Percentiles rank a stretch among this genome's conserved stretches.
Conservation (phyloP, 2,797 vertebrate genomes). For the Eptatretus atami region DNA sequence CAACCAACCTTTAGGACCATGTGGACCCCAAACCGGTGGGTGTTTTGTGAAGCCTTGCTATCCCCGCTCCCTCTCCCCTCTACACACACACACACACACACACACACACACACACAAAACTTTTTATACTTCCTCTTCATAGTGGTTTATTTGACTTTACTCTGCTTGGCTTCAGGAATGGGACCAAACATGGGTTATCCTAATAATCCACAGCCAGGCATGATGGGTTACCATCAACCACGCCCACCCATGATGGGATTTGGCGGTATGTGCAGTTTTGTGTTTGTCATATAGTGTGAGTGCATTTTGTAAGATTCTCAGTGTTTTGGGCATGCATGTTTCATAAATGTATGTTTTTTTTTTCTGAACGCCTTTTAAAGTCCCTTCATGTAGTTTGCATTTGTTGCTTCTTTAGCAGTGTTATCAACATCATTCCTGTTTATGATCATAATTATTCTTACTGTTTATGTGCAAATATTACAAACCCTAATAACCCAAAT, state of each 20-base stretch:
- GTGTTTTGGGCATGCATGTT: background rate
- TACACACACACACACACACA: slow-evolving; percentile 13
- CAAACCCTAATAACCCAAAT: too few relatives aligned
- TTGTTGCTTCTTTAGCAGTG: too few relatives aligned
- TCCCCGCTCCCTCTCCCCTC: background rate
- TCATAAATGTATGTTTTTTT: too few relatives aligned
- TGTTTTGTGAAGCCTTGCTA: slow-evolving; percentile 2
- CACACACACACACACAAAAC: background rate
- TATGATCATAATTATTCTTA: too few relatives aligned
- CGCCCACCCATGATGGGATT: slow-evolving; percentile 56
- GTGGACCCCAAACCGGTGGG: slow-evolving; percentile 21
- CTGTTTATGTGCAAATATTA: too few relatives aligned
- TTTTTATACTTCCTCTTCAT: background rate
- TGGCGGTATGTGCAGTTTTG: slow-evolving; percentile 18
- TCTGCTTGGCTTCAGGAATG: background rate
- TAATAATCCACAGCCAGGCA: slow-evolving; percentile 24
- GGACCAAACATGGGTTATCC: slow-evolving; percentile 5
- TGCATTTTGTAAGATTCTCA: background rate
- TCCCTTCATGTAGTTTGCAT: too few relatives aligned
- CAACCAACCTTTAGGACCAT: slow-evolving; percentile 29
- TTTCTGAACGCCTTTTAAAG: too few relatives aligned
- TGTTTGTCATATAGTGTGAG: too few relatives aligned
- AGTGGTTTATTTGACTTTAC: background rate
- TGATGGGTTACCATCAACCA: slow-evolving; percentile 48
- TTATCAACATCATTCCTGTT: too few relatives aligned